Percentiles rank a stretch among this genome's conserved stretches.
These are phyloP conservation scores for Eilema depressum DNA, from an alignment of 2,888 invertebrate species.

Conservation along the genomic window DNA sequence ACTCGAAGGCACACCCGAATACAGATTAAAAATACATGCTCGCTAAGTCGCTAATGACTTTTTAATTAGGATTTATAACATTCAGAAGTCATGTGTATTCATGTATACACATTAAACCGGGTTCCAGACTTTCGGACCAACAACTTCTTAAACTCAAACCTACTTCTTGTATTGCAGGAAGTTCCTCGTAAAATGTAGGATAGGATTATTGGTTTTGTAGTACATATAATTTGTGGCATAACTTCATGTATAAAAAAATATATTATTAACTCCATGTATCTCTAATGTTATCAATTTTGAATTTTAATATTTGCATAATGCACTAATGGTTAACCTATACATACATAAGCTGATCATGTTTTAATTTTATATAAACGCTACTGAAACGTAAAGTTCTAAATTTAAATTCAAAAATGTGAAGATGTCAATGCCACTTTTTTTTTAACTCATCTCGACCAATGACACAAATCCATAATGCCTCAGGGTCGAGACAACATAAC, in stretches of 20 bases:
- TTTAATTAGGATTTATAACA: conserved; percentile 52
- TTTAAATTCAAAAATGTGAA: background rate
- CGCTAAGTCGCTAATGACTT: conserved; percentile 45
- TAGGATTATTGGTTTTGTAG: background rate
- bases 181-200: background rate
- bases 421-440: conserved; percentile 35
- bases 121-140: conserved; percentile 25
- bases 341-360: no score
- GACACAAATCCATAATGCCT: conserved; percentile 68
- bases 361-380: no score
- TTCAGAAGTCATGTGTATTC: conserved; percentile 29
- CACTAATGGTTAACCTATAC: no score
- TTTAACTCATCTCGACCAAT: conserved; percentile 56
- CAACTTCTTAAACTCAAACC: no score
- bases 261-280: no score
- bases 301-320: no score
- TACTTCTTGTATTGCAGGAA: no score
- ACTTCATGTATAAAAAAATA: no score
- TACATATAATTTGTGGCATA: no score
- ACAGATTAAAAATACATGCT: conserved; percentile 44
- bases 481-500: conserved; percentile 59
- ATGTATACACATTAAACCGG: conserved; percentile 28
- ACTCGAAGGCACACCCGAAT: conserved; percentile 42
- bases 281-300: background rate
- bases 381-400: no score